Evolutionary conservation across 2,888 invertebrate species (phyloP).

Genomic region (Noctua janthe): DNA sequence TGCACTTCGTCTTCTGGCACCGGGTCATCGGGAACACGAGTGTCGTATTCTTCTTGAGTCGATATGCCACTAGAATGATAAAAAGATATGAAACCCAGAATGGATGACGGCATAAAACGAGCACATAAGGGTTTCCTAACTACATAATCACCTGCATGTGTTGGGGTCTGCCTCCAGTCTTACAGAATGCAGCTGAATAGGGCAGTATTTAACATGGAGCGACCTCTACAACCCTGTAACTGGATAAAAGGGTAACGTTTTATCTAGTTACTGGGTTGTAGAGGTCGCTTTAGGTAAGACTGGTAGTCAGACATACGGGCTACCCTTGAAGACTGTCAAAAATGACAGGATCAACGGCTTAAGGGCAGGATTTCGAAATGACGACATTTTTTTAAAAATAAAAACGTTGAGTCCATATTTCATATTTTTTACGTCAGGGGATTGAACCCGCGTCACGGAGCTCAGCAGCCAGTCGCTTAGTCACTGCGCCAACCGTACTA

Average conservation of each 20-base stretch:
- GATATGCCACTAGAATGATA: conserved; percentile 72
- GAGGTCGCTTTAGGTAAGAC: background rate
- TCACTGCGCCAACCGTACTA: background rate
- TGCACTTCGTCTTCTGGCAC: conserved; percentile 84
- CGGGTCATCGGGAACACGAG: conserved; percentile 75
- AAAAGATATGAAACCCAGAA: background rate
- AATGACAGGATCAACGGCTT: too few relatives aligned
- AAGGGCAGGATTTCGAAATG: background rate
- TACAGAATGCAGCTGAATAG: background rate
- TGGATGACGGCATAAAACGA: background rate
- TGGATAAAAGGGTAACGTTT: background rate
- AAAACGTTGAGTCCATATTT: too few relatives aligned
- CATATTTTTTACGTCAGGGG: too few relatives aligned
- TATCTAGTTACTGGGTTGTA: too few relatives aligned
- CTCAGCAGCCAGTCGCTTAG: background rate
- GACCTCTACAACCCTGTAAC: background rate
- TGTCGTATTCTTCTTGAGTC: conserved; percentile 79
- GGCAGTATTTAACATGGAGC: background rate
- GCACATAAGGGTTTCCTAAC: background rate
- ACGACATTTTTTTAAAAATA: background rate
- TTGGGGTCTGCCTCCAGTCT: background rate
- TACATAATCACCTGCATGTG: background rate
- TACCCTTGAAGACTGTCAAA: background rate
- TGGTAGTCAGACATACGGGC: background rate
- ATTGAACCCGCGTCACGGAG: background rate